Conservation (phyloP, 2,797 vertebrate species). For the Acanthurus tractus region DNA sequence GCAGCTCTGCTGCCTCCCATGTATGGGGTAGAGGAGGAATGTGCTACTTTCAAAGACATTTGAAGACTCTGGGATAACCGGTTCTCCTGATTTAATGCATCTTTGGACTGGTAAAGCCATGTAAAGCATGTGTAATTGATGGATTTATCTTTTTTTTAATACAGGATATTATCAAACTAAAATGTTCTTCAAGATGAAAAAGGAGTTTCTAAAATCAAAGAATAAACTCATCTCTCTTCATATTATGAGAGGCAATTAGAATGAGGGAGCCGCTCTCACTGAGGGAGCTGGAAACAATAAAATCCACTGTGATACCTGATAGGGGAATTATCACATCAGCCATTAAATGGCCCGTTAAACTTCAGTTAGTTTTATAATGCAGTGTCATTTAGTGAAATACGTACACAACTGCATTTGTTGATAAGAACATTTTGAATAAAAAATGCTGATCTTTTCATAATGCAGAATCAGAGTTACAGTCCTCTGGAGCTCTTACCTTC, state of each 20-base stretch:
- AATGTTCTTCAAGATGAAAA: neutral
- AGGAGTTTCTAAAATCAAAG: neutral
- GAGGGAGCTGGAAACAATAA: constrained; percentile 38
- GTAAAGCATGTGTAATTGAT: neutral
- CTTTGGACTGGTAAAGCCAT: constrained; percentile 3
- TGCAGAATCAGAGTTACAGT: neutral
- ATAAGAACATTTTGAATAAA: constrained; percentile 17
- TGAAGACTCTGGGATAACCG: neutral
- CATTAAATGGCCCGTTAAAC: constrained; percentile 64
- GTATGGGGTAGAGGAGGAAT: neutral
- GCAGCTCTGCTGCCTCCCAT: neutral
- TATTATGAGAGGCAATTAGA: neutral
- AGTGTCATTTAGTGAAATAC: constrained; percentile 46
- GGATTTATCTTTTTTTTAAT: neutral
- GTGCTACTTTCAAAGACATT: neutral
- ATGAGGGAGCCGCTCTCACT: neutral
- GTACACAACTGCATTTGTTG: constrained; percentile 29
- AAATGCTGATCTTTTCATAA: neutral
- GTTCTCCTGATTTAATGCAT: neutral
- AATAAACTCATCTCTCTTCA: neutral
- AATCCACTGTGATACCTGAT: constrained; percentile 30
- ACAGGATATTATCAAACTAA: neutral
- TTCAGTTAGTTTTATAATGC: constrained; percentile 50
- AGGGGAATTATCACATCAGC: constrained; percentile 55
- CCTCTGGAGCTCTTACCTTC: constrained; percentile 76